Conservation (phyloP, 2,888 invertebrate species). For the Ametastegia equiseti region DNA sequence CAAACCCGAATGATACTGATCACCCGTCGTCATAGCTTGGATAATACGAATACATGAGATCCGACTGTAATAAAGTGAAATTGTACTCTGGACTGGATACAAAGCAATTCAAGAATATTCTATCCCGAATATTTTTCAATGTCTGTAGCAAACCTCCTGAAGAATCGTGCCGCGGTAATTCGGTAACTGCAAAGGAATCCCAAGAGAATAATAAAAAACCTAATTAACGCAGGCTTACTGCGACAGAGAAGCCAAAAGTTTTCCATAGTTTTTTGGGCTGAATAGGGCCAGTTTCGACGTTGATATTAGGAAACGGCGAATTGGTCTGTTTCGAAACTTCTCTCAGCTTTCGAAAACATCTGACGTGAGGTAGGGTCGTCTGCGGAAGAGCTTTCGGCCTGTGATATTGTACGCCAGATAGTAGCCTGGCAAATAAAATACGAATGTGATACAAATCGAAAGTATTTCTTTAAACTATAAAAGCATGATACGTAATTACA, state of each 20-base stretch:
- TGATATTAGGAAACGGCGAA: constrained; percentile 52
- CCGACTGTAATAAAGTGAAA: too few relatives aligned
- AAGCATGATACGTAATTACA: neutral
- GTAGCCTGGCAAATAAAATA: constrained; percentile 61
- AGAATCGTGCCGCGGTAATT: too few relatives aligned
- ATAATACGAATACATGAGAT: too few relatives aligned
- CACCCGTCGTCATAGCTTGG: too few relatives aligned
- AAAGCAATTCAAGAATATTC: too few relatives aligned
- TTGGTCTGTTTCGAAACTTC: constrained; percentile 50
- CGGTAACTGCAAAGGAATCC: neutral
- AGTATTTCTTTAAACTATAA: neutral
- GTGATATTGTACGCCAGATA: constrained; percentile 59
- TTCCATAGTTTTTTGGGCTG: constrained; percentile 78
- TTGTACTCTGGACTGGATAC: too few relatives aligned
- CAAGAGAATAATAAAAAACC: constrained; percentile 40
- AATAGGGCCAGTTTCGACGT: constrained; percentile 76
- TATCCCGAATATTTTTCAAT: too few relatives aligned
- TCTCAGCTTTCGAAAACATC: constrained; percentile 61
- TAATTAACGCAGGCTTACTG: constrained; percentile 76
- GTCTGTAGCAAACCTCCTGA: too few relatives aligned
- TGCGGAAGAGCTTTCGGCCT: constrained; percentile 58
- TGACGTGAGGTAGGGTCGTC: constrained; percentile 57
- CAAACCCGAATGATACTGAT: too few relatives aligned
- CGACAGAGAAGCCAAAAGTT: constrained; percentile 82
- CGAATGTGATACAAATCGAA: neutral